Base-by-base conservation (phyloP, 2,797 vertebrate species). In the Chrysocyon brachyurus region DNA sequence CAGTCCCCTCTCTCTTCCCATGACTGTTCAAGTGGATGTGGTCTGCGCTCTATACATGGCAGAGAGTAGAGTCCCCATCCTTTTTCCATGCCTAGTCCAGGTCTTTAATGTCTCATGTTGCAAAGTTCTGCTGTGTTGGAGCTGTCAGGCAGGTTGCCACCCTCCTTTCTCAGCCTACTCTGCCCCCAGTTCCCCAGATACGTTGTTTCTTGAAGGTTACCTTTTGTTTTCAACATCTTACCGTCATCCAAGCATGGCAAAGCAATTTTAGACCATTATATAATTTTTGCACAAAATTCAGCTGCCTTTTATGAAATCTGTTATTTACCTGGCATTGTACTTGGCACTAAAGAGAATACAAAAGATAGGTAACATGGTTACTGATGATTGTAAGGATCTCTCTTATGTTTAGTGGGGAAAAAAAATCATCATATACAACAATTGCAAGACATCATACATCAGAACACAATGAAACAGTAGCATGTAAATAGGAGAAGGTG, bases 181-280 rank as follows among this genome's bases (percentile, higher is more conserved):
- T 81, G 21, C 40, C 26, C 52, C 19, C 54, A n/a, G n/a, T 31
- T 6, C 4, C 24, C 64, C 22, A 79, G 54, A 24, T 24, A 40
- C 17, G 16, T 86, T 84, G 75, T 66, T 95, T 96, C 72, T 87
- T 94, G 40, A 96, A 56, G 66, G 40, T 81, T 94, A 75, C 66
- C 93, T 96, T 97, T 97, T 94, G 82, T 96, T 79, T 94, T 91
- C 75, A 95, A 92, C 78, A 81, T 94, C 77, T 88, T 88, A 73
- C 26, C 63, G 26, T 92, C 90, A 92, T 79, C 78, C 87, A 96
- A 93, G 87, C 91, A 95, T 87, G 54, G 95, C 79, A 95, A 95
- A 96, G 54, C 95, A 95, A 97, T 98, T 97, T 96, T 36, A 92
- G 26, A 85, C 92, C 82, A 97, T 98, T 97, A 94, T 90, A 75